These are phyloP conservation scores for Aphidoletes aphidimyza DNA, from an alignment of 2,888 invertebrate species.

Conservation along the genomic window DNA sequence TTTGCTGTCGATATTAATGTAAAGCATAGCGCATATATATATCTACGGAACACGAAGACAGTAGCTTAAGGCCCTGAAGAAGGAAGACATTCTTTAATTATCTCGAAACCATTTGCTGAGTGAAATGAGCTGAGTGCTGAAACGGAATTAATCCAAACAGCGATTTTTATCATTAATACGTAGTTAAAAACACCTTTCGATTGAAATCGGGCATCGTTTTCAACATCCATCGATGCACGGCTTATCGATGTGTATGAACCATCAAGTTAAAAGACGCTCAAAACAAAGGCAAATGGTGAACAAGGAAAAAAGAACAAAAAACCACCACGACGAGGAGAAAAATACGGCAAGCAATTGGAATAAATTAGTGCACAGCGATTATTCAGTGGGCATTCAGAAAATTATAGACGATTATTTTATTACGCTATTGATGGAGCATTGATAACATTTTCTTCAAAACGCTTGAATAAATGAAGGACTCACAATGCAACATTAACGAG, in stretches of 20 bases:
- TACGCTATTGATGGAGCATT: slow-evolving; percentile 9
- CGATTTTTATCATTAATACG: not conserved
- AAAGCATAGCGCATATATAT: too few relatives aligned
- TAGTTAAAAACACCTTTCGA: slow-evolving; percentile 36
- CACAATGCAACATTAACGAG: slow-evolving; percentile 40
- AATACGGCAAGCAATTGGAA: too few relatives aligned
- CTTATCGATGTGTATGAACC: not conserved
- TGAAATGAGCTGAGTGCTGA: too few relatives aligned
- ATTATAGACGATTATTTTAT: slow-evolving; percentile 39
- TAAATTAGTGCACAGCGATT: slow-evolving; percentile 13
- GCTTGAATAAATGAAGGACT: not conserved
- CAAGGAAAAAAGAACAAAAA: not conserved
- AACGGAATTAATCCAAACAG: not conserved
- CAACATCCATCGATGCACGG: not conserved
- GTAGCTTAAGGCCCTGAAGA: too few relatives aligned
- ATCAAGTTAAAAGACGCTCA: too few relatives aligned
- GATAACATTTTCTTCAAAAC: not conserved
- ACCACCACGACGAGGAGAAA: too few relatives aligned
- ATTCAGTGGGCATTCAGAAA: slow-evolving; percentile 4
- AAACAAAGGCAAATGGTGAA: not conserved
- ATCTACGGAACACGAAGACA: too few relatives aligned
- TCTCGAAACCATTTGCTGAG: not conserved
- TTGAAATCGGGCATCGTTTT: slow-evolving; percentile 5
- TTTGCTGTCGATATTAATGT: too few relatives aligned
- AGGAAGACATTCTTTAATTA: too few relatives aligned